Conservation (phyloP, 2,113 vertebrate genomes). For the Platycercus adscitus region DNA sequence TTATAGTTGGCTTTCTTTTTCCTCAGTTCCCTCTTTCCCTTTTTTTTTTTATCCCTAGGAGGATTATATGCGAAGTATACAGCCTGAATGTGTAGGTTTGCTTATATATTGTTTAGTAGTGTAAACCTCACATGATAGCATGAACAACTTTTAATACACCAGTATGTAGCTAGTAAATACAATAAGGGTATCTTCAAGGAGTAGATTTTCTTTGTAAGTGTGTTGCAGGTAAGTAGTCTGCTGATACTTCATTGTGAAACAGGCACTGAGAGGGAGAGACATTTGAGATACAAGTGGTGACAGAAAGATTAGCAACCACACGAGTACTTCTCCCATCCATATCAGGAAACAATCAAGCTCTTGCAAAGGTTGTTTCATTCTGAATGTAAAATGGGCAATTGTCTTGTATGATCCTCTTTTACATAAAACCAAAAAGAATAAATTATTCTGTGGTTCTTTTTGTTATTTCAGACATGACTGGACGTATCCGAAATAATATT, state of each 20-base stretch:
- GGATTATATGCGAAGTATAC: background rate
- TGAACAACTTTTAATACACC: background rate
- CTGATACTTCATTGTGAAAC: background rate
- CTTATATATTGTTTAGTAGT: background rate
- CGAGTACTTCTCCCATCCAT: background rate
- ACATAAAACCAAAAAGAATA: background rate
- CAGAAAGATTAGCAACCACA: background rate
- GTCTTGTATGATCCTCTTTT: background rate
- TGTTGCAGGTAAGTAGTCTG: background rate
- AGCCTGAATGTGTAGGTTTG: background rate
- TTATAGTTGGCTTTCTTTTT: background rate
- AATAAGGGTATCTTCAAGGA: background rate
- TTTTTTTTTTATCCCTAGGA: background rate
- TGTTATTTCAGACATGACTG: background rate
- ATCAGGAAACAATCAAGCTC: background rate
- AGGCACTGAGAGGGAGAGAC: background rate
- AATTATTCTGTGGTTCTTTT: background rate
- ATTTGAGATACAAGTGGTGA: background rate
- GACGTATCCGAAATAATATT: background rate
- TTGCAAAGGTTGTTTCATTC: background rate
- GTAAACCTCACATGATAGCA: background rate
- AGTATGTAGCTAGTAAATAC: background rate
- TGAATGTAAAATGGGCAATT: conserved; percentile 9
- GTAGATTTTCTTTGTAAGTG: background rate
- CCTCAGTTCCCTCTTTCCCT: background rate